Conservation (phyloP, 2,113 vertebrate genomes). For the Hypanus sabinus region DNA sequence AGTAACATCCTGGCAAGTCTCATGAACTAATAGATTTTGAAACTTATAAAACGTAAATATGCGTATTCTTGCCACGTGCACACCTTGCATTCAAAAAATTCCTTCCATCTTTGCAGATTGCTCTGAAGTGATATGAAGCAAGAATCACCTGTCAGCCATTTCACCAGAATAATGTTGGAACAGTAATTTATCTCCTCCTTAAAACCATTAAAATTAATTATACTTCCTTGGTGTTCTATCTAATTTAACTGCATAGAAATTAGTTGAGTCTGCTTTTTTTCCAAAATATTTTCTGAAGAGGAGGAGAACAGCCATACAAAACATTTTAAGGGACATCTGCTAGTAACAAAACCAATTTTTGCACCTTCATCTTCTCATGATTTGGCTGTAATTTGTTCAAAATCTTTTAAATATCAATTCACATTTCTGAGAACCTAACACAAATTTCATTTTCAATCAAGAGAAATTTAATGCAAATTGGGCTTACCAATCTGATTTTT, state of each 20-base stretch:
- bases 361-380: neutral
- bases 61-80: neutral
- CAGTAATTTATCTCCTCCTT: neutral
- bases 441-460: neutral
- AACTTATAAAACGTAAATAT: neutral
- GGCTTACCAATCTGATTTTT: neutral
- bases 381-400: neutral
- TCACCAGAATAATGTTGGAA: neutral
- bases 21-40: slow-evolving; percentile 6
- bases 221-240: neutral
- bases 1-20: too few relatives aligned
- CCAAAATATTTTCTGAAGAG: neutral
- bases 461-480: neutral
- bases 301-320: neutral
- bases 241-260: neutral
- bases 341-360: neutral
- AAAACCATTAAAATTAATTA: neutral
- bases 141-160: neutral
- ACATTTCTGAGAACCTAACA: neutral
- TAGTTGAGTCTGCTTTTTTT: slow-evolving; percentile 3
- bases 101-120: neutral
- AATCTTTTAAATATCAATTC: neutral
- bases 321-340: neutral
- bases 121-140: neutral
- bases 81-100: neutral